Evolutionary conservation across 2,113 vertebrate species (phyloP).

Genomic region (Callithrix jacchus): DNA sequence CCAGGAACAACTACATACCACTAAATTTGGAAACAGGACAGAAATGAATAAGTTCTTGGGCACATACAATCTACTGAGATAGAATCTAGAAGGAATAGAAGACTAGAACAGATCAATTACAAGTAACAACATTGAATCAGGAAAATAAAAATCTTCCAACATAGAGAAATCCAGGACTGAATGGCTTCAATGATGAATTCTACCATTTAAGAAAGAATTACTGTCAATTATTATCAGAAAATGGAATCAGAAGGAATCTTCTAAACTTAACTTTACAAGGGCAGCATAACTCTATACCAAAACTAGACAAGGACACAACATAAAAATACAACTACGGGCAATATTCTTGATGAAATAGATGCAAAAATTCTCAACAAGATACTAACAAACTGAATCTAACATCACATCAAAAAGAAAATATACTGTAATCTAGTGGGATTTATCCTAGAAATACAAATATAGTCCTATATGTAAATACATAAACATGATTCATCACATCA

Average conservation of each 20-base stretch:
- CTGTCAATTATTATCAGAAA: background rate
- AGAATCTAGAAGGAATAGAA: background rate
- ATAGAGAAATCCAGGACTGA: background rate
- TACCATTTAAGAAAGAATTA: background rate
- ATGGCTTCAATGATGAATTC: background rate
- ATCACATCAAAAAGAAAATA: background rate
- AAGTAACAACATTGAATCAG: background rate
- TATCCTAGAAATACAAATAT: background rate
- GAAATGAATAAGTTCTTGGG: background rate
- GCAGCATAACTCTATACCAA: background rate
- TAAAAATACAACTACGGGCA: background rate
- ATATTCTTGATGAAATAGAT: background rate
- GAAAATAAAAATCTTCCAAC: background rate
- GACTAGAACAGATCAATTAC: background rate
- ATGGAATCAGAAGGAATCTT: background rate
- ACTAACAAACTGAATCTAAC: background rate
- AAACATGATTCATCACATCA: background rate
- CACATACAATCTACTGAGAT: background rate
- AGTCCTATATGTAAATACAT: background rate
- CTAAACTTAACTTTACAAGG: background rate
- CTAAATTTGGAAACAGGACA: background rate
- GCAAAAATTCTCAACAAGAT: background rate
- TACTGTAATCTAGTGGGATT: background rate
- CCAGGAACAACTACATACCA: background rate
- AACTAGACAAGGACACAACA: background rate